phyloP scores from a whole-genome alignment of 2,888 invertebrate species.

The Thereva unica region DNA sequence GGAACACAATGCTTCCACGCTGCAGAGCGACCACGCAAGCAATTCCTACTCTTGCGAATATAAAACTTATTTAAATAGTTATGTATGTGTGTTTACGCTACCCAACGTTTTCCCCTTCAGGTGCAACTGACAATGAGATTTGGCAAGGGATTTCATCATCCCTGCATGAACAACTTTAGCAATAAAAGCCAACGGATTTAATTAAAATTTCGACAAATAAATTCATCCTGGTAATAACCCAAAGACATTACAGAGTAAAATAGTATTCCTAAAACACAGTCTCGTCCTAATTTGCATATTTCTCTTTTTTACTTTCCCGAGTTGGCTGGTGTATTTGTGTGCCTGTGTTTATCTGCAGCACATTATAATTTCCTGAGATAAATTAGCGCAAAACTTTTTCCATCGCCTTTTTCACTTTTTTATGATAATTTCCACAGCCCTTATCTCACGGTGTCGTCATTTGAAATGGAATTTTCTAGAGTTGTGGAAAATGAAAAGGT shows the following conservation, averaged over 20 bases:
- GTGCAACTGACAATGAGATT: background rate
- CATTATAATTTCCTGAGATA: slow-evolving; percentile 42
- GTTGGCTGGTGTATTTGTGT: slow-evolving; percentile 21
- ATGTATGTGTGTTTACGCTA: background rate
- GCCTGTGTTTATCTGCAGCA: slow-evolving; percentile 40
- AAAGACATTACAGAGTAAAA: slow-evolving; percentile 36
- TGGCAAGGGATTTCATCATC: slow-evolving; percentile 8
- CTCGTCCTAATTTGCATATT: slow-evolving; percentile 40
- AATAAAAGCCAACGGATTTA: slow-evolving; percentile 39
- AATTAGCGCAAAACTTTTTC: slow-evolving; percentile 41
- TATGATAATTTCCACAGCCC: slow-evolving; percentile 41
- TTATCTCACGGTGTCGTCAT: slow-evolving; percentile 36
- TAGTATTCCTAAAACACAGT: slow-evolving; percentile 24
- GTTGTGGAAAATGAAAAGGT: slow-evolving; percentile 27
- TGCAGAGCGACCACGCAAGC: background rate
- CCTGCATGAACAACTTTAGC: slow-evolving; percentile 33
- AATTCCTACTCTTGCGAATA: slow-evolving; percentile 3
- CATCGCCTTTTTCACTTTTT: slow-evolving; percentile 37
- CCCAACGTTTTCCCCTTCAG: slow-evolving; percentile 16
- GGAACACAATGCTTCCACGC: no score
- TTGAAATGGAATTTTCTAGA: slow-evolving; percentile 35
- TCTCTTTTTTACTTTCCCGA: slow-evolving; percentile 32
- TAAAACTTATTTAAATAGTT: slow-evolving; percentile 7
- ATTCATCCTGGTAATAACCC: slow-evolving; percentile 38
- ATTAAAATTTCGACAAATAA: slow-evolving; percentile 43